Conservation (phyloP, 2,113 vertebrate genomes). For the Pimephales promelas region DNA sequence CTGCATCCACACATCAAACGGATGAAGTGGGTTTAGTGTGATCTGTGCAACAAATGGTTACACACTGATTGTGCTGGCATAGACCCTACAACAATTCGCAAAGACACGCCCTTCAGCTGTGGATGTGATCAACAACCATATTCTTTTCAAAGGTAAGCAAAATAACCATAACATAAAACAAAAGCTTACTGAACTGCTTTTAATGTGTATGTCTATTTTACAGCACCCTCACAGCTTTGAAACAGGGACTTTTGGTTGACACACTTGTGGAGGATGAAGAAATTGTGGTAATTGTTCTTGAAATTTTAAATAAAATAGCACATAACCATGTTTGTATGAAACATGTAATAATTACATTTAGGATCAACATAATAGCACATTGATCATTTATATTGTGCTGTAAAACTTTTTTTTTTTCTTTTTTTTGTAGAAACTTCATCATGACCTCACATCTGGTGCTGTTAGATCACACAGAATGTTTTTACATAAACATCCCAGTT, state of each 20-base stretch:
- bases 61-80: neutral
- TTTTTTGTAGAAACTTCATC: no score
- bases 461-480: no score
- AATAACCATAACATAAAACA: neutral
- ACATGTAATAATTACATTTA: neutral
- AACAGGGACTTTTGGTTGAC: neutral
- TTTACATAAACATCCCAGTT: no score
- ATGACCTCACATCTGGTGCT: no score
- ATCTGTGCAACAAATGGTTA: constrained; percentile 9
- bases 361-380: neutral
- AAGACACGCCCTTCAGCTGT: constrained; percentile 3
- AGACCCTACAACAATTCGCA: neutral
- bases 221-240: neutral
- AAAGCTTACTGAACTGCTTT: neutral
- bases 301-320: neutral
- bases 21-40: constrained; percentile 6
- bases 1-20: constrained; percentile 4
- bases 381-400: no score
- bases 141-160: constrained; percentile 2
- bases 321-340: neutral
- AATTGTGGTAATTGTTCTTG: neutral
- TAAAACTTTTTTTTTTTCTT: no score
- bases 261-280: neutral
- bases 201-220: neutral
- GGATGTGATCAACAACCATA: neutral